These are phyloP conservation scores for Brienomyrus longianalis DNA, from an alignment of 2,113 vertebrate species.

Conservation along the genomic window DNA sequence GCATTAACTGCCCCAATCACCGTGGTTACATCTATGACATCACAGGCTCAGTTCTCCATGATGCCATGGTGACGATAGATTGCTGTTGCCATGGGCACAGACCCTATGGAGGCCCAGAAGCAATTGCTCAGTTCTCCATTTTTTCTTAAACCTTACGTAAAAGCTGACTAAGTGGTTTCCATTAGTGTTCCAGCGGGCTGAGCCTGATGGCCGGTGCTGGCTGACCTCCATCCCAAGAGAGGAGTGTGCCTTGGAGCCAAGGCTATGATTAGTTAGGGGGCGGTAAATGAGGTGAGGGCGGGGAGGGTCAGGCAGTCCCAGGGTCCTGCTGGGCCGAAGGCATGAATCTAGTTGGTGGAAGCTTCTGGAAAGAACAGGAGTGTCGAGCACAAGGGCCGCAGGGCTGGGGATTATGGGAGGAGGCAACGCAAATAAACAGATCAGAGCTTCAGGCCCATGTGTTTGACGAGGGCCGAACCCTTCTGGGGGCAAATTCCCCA, in stretches of 20 bases:
- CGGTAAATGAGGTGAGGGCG: neutral
- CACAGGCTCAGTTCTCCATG: neutral
- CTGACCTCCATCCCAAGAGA: neutral
- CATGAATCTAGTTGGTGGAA: neutral
- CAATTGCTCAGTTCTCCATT: neutral
- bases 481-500: neutral
- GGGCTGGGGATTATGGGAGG: neutral
- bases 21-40: neutral
- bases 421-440: constrained; percentile 6
- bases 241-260: neutral
- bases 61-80: neutral
- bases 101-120: neutral
- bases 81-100: neutral
- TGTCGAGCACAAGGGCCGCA: neutral
- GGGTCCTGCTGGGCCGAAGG: neutral
- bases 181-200: neutral
- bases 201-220: neutral
- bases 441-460: neutral
- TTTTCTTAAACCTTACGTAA: constrained; percentile 1
- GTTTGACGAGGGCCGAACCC: neutral
- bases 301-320: neutral
- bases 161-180: constrained; percentile 6
- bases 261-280: constrained; percentile 3
- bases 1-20: neutral
- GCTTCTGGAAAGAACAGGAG: neutral